Conservation (phyloP, 2,113 vertebrate species). For the Uropsilus gracilis region DNA sequence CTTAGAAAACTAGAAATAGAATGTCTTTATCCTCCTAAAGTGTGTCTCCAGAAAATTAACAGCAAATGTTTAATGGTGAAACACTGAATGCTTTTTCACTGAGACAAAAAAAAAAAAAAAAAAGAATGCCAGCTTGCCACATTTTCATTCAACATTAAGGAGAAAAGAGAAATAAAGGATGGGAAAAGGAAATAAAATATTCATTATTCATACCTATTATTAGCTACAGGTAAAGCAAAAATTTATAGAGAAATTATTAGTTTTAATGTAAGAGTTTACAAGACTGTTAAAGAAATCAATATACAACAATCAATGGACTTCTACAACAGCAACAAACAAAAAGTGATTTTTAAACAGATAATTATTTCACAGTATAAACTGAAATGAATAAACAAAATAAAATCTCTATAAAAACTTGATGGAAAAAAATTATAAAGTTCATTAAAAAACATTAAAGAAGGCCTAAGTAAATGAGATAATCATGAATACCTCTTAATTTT, state of each 20-base stretch:
- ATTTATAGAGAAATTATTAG: conserved; percentile 55
- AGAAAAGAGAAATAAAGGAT: conserved; percentile 31
- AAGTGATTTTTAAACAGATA: conserved; percentile 30
- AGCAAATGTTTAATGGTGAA: neutral
- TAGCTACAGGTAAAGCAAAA: neutral
- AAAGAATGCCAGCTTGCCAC: neutral
- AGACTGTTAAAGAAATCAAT: conserved; percentile 25
- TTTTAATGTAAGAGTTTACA: conserved; percentile 40
- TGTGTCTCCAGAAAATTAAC: neutral
- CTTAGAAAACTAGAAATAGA: neutral
- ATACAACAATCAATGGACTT: conserved; percentile 11
- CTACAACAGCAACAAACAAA: conserved; percentile 25
- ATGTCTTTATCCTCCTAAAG: neutral
- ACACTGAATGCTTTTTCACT: neutral
- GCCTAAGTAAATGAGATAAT: neutral
- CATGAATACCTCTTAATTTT: conserved; percentile 19
- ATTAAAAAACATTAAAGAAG: conserved; percentile 31
- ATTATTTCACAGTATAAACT: neutral
- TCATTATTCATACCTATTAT: neutral
- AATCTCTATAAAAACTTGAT: neutral
- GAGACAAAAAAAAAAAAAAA: conserved; percentile 19
- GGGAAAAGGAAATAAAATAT: conserved; percentile 4
- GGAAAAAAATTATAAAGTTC: neutral
- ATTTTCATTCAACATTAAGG: neutral
- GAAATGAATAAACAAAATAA: conserved; percentile 11